A percentile compares a stretch with the other conserved stretches of the same genome.
Conservation (phyloP, 1,140 invertebrate genomes). For the Anoplolepis gracilipes region DNA sequence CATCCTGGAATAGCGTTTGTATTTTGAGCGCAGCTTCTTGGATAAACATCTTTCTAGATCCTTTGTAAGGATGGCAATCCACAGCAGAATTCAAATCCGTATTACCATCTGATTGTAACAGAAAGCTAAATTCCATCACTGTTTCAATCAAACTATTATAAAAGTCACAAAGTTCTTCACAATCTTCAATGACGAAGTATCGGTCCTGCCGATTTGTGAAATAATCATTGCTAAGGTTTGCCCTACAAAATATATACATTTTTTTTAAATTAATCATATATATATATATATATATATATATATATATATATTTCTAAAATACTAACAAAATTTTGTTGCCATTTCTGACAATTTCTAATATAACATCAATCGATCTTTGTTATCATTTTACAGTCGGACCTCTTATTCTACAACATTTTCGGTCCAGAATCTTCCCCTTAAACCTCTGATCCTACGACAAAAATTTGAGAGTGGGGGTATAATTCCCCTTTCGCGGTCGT, state of each 20-base stretch:
- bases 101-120: conserved; percentile 85
- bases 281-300: not conserved
- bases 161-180: conserved; percentile 93
- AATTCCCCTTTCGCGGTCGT: too few species aligned
- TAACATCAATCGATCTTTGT: too few species aligned
- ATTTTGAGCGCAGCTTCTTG: conserved; percentile 85
- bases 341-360: too few species aligned
- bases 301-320: not conserved
- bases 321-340: too few species aligned
- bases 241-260: conserved; percentile 85
- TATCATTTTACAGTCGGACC: too few species aligned
- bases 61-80: conserved; percentile 87
- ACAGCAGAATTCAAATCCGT: conserved; percentile 83
- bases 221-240: conserved; percentile 99
- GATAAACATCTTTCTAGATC: conserved; percentile 85
- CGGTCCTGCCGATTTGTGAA: conserved; percentile 99
- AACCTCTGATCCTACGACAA: too few species aligned
- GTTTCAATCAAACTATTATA: conserved; percentile 90
- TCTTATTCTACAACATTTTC: too few species aligned
- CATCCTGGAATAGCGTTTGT: conserved; percentile 85
- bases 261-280: not conserved
- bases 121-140: conserved; percentile 88
- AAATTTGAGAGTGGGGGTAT: too few species aligned
- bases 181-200: conserved; percentile 96
- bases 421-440: too few species aligned